phyloP scores from a whole-genome alignment of 2,797 vertebrate species.

The Lycodopsis pacificus region DNA sequence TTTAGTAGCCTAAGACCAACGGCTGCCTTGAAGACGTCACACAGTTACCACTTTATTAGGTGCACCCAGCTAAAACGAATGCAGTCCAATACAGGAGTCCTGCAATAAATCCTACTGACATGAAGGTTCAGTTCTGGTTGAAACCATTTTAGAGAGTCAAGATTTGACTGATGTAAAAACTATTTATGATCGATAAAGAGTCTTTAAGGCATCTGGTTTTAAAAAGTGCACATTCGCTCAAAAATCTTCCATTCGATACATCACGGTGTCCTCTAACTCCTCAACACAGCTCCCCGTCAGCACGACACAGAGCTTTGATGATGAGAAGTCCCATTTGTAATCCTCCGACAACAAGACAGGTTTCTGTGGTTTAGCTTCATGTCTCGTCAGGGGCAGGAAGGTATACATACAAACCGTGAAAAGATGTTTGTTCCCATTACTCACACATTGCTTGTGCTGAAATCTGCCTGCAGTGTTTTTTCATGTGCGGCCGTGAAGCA shows the following conservation, averaged over 20 bases:
- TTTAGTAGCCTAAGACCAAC: neutral
- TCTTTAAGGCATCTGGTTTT: conserved; percentile 35
- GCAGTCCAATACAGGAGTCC: neutral
- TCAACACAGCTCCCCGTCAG: neutral
- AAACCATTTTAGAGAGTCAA: neutral
- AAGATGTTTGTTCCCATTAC: conserved; percentile 29
- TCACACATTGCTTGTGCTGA: conserved; percentile 21
- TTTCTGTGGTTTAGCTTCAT: conserved; percentile 55
- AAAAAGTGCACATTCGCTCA: conserved; percentile 44
- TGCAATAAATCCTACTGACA: neutral
- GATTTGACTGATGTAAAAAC: conserved; percentile 8
- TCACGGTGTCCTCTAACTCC: conserved; percentile 25
- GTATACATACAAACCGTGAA: conserved; percentile 13
- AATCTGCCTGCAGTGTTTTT: conserved; percentile 31
- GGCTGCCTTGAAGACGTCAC: neutral
- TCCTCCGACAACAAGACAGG: conserved; percentile 42
- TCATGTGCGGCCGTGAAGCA: conserved; percentile 8
- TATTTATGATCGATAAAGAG: conserved; percentile 18
- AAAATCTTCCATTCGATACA: conserved; percentile 23
- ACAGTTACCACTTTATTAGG: neutral
- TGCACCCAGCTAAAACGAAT: neutral
- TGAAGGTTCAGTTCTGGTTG: neutral
- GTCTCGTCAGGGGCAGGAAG: conserved; percentile 28
- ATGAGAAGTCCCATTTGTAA: conserved; percentile 44
- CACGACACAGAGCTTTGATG: conserved; percentile 40